phyloP scores from a whole-genome alignment of 1,140 invertebrate genomes.

The Globodera ellingtonae region DNA sequence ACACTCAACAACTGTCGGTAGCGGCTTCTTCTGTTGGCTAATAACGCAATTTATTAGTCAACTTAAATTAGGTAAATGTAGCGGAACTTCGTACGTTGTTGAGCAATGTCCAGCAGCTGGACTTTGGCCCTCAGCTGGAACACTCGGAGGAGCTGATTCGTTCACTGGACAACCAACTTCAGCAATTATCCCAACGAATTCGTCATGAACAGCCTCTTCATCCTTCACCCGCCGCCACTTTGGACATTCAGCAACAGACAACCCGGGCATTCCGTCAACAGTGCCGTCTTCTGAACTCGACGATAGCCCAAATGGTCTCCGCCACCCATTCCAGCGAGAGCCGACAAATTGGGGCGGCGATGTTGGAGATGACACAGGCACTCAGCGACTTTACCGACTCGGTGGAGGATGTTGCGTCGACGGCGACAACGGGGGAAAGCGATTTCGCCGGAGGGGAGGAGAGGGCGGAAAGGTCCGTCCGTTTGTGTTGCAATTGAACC shows the following conservation, averaged over 20 bases:
- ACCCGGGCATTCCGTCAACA: constrained; percentile 70
- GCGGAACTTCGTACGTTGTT: constrained; percentile 80
- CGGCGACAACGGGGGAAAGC: constrained; percentile 39
- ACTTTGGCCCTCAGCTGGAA: constrained; percentile 78
- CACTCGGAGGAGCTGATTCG: constrained; percentile 71
- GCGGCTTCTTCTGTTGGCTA: neutral
- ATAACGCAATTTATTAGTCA: constrained; percentile 67
- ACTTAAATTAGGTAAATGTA: constrained; percentile 65
- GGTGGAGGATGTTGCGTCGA: constrained; percentile 75
- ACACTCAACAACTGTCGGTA: constrained; percentile 75
- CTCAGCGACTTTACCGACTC: constrained; percentile 75
- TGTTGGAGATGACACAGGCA: constrained; percentile 78
- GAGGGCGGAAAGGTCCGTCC: neutral
- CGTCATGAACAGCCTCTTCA: constrained; percentile 74
- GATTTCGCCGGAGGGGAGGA: neutral
- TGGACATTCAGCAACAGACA: constrained; percentile 72
- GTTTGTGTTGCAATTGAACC: neutral
- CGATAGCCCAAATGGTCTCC: constrained; percentile 80
- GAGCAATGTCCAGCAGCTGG: constrained; percentile 81
- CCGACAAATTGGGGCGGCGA: constrained; percentile 79
- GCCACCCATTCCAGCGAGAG: constrained; percentile 81
- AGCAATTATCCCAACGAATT: constrained; percentile 68
- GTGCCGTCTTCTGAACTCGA: constrained; percentile 73
- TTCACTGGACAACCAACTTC: constrained; percentile 79
- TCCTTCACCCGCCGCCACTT: constrained; percentile 80